phyloP scores from a whole-genome alignment of 2,797 vertebrate species.

The Carduelis carduelis region DNA sequence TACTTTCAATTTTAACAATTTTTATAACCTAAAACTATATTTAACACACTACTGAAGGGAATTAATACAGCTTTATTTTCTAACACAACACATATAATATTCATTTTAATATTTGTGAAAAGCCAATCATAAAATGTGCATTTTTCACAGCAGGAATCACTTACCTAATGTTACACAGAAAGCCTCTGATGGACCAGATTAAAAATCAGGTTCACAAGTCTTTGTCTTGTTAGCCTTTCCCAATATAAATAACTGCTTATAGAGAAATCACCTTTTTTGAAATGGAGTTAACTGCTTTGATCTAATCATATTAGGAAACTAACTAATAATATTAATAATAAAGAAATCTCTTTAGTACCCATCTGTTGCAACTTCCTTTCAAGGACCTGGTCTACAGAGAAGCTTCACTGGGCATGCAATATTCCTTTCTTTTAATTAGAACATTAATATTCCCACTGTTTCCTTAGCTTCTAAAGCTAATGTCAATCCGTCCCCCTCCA shows the following conservation, averaged over 20 bases:
- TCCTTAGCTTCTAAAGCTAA: constrained; percentile 2
- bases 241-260: neutral
- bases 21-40: too few relatives aligned
- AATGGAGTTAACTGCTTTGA: neutral
- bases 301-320: neutral
- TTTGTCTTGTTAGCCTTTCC: neutral
- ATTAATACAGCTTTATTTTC: too few relatives aligned
- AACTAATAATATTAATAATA: neutral
- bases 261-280: neutral
- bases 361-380: neutral
- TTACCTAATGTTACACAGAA: neutral
- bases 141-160: neutral
- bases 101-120: too few relatives aligned
- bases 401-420: neutral
- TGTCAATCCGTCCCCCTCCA: constrained; percentile 14
- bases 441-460: constrained; percentile 54
- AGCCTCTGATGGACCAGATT: neutral
- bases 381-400: constrained; percentile 8
- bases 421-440: constrained; percentile 33
- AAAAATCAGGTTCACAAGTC: neutral
- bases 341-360: neutral
- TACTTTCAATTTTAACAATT: too few relatives aligned
- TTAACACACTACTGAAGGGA: too few relatives aligned
- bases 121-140: too few relatives aligned
- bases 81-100: too few relatives aligned